Conservation (phyloP, 2,797 vertebrate species). For the Megaceryle alcyon region DNA sequence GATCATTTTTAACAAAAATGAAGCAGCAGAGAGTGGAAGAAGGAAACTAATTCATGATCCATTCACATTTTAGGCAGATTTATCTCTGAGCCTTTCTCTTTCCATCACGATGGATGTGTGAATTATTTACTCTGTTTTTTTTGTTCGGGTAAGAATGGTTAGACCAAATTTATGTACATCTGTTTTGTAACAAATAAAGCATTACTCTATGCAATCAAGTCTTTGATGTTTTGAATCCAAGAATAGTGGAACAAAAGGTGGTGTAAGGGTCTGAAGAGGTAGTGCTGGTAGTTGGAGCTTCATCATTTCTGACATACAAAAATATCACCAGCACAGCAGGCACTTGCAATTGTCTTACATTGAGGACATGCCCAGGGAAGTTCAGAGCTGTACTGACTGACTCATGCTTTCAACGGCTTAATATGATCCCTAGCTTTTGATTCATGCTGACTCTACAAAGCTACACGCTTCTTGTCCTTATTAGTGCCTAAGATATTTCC, state of each 20-base stretch:
- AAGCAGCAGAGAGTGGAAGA: neutral
- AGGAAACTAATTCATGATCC: neutral
- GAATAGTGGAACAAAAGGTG: neutral
- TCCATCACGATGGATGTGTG: neutral
- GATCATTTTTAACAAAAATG: neutral
- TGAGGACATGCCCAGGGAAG: neutral
- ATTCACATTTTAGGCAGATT: neutral
- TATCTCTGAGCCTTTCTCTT: neutral
- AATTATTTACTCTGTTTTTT: neutral
- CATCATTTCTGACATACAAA: neutral
- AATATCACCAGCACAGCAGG: neutral
- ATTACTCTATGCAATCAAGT: neutral
- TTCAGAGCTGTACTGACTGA: neutral
- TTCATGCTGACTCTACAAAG: neutral
- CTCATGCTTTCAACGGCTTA: neutral
- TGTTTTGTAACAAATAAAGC: neutral
- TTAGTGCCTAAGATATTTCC: neutral
- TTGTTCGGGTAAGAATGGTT: neutral
- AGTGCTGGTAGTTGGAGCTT: neutral
- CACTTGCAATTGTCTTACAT: neutral
- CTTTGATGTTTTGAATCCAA: neutral
- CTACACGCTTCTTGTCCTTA: neutral
- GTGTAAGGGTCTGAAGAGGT: neutral
- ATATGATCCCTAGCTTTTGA: neutral
- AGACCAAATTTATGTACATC: neutral